Conservation (phyloP, 2,797 vertebrate genomes). For the Propithecus deckenii region DNA sequence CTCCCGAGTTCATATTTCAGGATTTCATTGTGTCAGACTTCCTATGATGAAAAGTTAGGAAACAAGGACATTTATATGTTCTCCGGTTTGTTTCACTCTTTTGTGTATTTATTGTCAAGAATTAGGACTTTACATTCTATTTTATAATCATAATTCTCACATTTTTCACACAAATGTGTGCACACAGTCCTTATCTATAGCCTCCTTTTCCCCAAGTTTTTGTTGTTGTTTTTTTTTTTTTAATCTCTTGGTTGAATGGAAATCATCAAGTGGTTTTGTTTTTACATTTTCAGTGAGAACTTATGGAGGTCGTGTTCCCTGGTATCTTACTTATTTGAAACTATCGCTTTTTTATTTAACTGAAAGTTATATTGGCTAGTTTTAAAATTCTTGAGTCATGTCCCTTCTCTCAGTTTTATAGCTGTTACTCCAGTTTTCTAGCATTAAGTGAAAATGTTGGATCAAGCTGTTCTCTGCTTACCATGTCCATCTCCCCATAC, state of each 20-base stretch:
- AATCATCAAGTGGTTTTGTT: not conserved
- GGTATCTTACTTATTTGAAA: not conserved
- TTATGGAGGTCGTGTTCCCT: not conserved
- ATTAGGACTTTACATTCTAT: not conserved
- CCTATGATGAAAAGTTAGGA: not conserved
- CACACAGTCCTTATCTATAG: not conserved
- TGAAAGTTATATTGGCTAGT: not conserved
- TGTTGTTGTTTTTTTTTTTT: not conserved
- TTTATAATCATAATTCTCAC: not conserved
- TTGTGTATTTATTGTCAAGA: not conserved
- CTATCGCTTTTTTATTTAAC: not conserved
- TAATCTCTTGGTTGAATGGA: not conserved
- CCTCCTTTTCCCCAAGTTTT: not conserved
- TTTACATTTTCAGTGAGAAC: not conserved
- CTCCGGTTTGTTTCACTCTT: not conserved
- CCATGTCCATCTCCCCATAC: not conserved
- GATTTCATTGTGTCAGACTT: not conserved
- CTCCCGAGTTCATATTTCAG: not conserved
- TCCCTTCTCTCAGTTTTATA: not conserved
- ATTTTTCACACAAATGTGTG: not conserved
- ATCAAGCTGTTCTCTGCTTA: not conserved
- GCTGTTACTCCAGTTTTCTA: not conserved
- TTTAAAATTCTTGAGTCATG: not conserved
- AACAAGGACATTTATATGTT: not conserved
- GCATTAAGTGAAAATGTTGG: not conserved